phyloP scores from a whole-genome alignment of 1,140 invertebrate species.

The Diploscapter pachys region DNA sequence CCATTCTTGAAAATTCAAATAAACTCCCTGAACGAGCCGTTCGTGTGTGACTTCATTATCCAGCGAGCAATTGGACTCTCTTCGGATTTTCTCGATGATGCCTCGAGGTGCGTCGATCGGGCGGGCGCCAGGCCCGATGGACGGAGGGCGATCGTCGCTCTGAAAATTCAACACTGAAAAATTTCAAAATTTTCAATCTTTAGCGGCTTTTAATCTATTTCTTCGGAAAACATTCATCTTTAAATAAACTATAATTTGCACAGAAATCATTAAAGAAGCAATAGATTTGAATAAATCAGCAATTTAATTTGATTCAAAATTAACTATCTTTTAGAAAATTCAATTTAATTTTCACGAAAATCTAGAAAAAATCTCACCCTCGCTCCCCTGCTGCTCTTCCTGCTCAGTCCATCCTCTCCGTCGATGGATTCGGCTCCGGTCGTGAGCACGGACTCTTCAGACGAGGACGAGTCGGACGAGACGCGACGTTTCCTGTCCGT shows the following conservation, averaged over 20 bases:
- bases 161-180: not conserved
- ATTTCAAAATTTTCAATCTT: not conserved
- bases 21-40: conserved; percentile 4
- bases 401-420: not conserved
- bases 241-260: not conserved
- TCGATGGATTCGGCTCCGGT: not conserved
- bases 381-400: conserved; percentile 9
- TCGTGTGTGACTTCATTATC: conserved; percentile 38
- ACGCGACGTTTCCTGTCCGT: no score
- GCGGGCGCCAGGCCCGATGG: not conserved
- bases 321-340: no score
- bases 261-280: no score
- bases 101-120: conserved; percentile 30
- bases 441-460: conserved; percentile 7
- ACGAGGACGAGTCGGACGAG: conserved; percentile 15
- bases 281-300: no score
- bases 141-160: not conserved
- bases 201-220: no score
- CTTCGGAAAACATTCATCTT: no score
- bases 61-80: conserved; percentile 35
- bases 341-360: no score
- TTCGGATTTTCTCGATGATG: conserved; percentile 36
- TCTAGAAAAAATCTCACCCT: not conserved
- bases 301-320: no score
- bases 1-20: no score